phyloP scores from a whole-genome alignment of 1,140 invertebrate species.

The Ruditapes philippinarum region DNA sequence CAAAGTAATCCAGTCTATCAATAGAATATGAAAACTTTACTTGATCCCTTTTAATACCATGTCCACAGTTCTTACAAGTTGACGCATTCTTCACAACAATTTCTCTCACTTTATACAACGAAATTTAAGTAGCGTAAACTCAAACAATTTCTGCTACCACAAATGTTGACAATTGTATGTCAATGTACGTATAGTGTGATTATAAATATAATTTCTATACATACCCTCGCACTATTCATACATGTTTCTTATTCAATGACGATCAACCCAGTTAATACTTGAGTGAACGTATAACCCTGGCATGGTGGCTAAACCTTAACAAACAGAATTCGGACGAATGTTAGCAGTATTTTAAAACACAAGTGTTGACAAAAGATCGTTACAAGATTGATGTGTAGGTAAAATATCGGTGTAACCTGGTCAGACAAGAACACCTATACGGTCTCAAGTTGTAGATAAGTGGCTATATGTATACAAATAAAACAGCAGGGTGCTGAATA shows the following conservation, averaged over 20 bases:
- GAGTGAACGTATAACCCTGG: background rate
- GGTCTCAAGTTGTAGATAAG: background rate
- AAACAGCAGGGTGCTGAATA: background rate
- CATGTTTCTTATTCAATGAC: slow-evolving; percentile 6
- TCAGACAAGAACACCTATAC: background rate
- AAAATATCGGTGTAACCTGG: background rate
- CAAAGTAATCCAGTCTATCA: background rate
- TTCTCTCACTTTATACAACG: slow-evolving; percentile 26
- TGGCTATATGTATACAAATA: background rate
- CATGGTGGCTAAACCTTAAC: background rate
- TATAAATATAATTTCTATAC: slow-evolving; percentile 38
- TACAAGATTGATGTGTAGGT: background rate
- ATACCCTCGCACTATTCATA: slow-evolving; percentile 24
- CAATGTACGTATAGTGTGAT: slow-evolving; percentile 20
- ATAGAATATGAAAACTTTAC: slow-evolving; percentile 12
- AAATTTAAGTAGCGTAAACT: slow-evolving; percentile 35
- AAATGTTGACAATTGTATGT: slow-evolving; percentile 20
- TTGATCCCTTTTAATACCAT: slow-evolving; percentile 12
- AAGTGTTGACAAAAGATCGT: slow-evolving; percentile 22
- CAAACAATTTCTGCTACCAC: slow-evolving; percentile 12
- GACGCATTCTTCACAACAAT: background rate
- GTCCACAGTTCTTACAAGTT: background rate
- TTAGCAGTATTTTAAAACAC: slow-evolving; percentile 32
- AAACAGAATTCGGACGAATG: background rate
- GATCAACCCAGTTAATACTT: slow-evolving; percentile 21